phyloP scores from a whole-genome alignment of 2,113 vertebrate species.

The Cottus gobio region DNA sequence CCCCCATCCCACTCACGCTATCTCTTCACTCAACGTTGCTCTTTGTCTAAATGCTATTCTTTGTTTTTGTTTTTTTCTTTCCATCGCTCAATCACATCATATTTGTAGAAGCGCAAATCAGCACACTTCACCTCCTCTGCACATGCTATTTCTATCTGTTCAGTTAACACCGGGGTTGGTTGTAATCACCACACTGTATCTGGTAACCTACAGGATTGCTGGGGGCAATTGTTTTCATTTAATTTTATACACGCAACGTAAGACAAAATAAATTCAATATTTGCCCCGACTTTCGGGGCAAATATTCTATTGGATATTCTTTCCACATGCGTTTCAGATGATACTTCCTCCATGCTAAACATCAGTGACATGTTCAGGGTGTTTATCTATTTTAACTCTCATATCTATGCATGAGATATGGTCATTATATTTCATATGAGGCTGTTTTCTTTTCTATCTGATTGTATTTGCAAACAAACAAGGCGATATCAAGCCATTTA shows the following conservation, averaged over 20 bases:
- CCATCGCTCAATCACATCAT: slow-evolving; percentile 53
- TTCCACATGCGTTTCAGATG: not conserved
- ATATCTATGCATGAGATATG: not conserved
- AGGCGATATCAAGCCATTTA: not conserved
- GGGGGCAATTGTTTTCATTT: not conserved
- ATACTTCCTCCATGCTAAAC: not conserved
- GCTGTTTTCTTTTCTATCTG: slow-evolving; percentile 1
- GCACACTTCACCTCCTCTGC: slow-evolving; percentile 57
- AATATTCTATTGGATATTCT: not conserved
- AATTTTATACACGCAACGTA: slow-evolving; percentile 10
- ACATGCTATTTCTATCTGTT: slow-evolving; percentile 61
- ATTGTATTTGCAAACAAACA: not conserved
- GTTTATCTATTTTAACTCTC: not conserved
- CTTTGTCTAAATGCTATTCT: slow-evolving; percentile 65
- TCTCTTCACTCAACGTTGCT: slow-evolving; percentile 65
- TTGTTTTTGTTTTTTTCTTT: slow-evolving; percentile 17
- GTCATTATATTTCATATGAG: not conserved
- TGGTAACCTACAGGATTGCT: slow-evolving; percentile 21
- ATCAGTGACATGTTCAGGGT: not conserved
- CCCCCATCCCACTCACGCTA: slow-evolving; percentile 39
- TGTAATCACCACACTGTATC: slow-evolving; percentile 47
- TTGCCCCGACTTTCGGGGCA: not conserved
- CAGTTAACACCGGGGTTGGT: slow-evolving; percentile 54
- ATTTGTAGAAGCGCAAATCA: slow-evolving; percentile 68
- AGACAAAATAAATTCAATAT: not conserved